Base-by-base conservation (phyloP, 2,113 vertebrate species). In the Notarius lentiginosus region DNA sequence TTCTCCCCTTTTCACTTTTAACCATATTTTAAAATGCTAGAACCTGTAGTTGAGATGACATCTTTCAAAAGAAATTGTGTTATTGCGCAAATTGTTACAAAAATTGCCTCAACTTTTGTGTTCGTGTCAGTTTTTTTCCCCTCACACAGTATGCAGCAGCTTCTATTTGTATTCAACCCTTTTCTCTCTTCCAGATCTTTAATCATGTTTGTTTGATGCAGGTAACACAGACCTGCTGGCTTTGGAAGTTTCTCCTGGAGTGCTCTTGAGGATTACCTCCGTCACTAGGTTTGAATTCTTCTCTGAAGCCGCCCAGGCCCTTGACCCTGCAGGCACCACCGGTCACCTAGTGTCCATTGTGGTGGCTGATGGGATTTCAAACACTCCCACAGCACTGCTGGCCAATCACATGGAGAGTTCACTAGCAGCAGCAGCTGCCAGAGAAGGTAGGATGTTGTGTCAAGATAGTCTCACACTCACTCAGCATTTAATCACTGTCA, bases 261-360 rank as follows among this genome's bases (percentile, higher is more conserved):
- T 93, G 58, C 89, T 95, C 86, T 92, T 96, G 30, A 90, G 94
- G 84, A 91, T 95, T 91, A 95, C 94, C 61, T 90, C 94, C 4
- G 49, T 90, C 75, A 95, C 95, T 0, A 90, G 93, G 41, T 92
- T 93, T 87, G 94, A 93, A 60, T 88, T 92, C 77, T 96, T 96
- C 90, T 91, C 91, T 11, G 86, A 88, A 2, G 93, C 95, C 0
- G 90, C 87, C 0, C 81, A 66, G 7, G 83, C 6, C 51, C 92
- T 95, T 6, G 93, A 96, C 85, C 89, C 94, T 0, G 83, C 93
- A 0, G 90, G 91, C 47, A 93, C 95, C 17, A 95, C 95, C 0
- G 95, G 95, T 4, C 95, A 96, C 85, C 92, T 96, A 18, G 93
- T 96, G 80, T 96, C 95, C 88, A 95, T 96, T 18, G 94, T 94